Conservation (phyloP, 2,797 vertebrate species). For the Melanotaenia maccullochi region DNA sequence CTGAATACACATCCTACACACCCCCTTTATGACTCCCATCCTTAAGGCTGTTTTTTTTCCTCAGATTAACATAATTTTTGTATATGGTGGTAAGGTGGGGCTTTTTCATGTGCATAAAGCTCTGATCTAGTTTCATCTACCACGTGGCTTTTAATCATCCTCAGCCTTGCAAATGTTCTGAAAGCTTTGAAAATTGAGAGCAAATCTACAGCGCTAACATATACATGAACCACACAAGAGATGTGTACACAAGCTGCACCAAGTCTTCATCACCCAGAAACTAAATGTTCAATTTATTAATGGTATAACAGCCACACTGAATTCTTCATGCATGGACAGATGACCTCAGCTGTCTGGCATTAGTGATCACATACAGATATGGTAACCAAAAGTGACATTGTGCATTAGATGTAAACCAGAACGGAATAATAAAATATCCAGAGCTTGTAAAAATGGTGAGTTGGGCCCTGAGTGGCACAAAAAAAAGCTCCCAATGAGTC, state of each 20-base stretch:
- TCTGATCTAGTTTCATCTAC: neutral
- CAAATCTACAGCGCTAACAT: neutral
- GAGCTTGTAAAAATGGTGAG: neutral
- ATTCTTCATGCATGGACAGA: neutral
- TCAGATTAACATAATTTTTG: neutral
- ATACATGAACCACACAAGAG: neutral
- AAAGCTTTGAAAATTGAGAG: neutral
- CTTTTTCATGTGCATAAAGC: neutral
- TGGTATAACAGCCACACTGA: neutral
- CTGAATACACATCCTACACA: neutral
- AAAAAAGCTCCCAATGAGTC: neutral
- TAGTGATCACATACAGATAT: neutral
- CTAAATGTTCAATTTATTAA: neutral
- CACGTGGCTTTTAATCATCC: neutral
- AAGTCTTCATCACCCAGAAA: neutral
- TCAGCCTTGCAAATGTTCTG: neutral
- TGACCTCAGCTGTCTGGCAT: neutral
- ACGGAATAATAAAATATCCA: neutral
- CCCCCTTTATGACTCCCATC: neutral
- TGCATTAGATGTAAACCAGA: neutral
- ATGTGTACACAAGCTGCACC: neutral
- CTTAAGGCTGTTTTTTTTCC: neutral
- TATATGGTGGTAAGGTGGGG: neutral
- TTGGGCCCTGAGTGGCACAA: neutral
- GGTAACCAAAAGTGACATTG: neutral